Conservation (phyloP, 1,140 invertebrate genomes). For the Fopius arisanus region DNA sequence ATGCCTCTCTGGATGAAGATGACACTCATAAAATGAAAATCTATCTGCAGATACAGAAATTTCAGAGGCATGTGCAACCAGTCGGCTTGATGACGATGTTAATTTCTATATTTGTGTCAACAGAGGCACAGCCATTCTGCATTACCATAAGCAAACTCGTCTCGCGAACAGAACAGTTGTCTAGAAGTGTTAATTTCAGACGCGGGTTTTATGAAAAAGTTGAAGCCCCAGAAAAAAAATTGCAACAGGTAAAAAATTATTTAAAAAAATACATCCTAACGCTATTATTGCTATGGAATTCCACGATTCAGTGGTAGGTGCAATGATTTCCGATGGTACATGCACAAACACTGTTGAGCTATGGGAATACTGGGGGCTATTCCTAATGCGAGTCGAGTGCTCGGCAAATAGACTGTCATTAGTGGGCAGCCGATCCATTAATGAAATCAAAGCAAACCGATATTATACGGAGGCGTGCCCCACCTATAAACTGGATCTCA, state of each 20-base stretch:
- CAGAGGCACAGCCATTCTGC: constrained; percentile 35
- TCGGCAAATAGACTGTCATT: constrained; percentile 52
- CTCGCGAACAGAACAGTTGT: constrained; percentile 31
- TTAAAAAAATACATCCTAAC: neutral
- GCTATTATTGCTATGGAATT: neutral
- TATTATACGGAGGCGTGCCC: constrained; percentile 8
- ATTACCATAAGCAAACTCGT: constrained; percentile 56
- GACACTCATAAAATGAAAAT: neutral
- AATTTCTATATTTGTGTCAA: constrained; percentile 58
- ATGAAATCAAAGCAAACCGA: constrained; percentile 50
- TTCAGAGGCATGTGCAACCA: neutral
- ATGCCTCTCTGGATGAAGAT: neutral
- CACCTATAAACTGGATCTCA: constrained; percentile 11
- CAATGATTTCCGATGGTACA: constrained; percentile 5
- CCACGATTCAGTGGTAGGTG: neutral
- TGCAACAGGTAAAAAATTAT: neutral
- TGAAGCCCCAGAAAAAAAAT: neutral
- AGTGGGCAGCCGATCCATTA: constrained; percentile 52
- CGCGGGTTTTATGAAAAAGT: constrained; percentile 23
- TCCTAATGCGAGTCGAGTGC: constrained; percentile 52
- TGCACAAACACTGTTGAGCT: constrained; percentile 6
- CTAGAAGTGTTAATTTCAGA: constrained; percentile 54
- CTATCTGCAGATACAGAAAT: neutral
- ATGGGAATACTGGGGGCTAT: constrained; percentile 2
- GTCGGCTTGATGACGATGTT: constrained; percentile 53